These are phyloP conservation scores for Aproaerema taeniolella DNA, from an alignment of 2,888 invertebrate species.

Conservation along the genomic window DNA sequence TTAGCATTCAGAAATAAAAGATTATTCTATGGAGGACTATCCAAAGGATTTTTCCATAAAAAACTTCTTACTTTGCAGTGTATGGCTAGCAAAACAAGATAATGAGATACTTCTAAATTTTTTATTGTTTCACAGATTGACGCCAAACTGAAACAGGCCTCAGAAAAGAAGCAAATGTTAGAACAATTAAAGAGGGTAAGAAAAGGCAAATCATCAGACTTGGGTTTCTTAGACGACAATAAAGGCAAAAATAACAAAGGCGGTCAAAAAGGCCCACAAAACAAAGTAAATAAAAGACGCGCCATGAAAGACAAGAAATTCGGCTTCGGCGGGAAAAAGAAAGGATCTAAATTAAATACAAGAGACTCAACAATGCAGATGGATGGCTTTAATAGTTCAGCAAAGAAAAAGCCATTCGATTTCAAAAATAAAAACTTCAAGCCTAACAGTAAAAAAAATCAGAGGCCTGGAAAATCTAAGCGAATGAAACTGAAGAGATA, in stretches of 20 bases:
- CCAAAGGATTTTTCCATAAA: too few relatives aligned
- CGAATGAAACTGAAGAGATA: conserved; percentile 56
- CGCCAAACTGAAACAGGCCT: conserved; percentile 88
- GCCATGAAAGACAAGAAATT: conserved; percentile 89
- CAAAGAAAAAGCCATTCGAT: conserved; percentile 51
- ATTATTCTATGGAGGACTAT: too few relatives aligned
- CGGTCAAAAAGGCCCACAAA: conserved; percentile 40
- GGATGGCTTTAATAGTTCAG: conserved; percentile 73
- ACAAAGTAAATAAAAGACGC: conserved; percentile 65
- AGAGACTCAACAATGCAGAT: conserved; percentile 85
- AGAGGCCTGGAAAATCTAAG: conserved; percentile 77
- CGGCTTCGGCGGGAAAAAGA: conserved; percentile 97
- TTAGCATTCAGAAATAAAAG: too few relatives aligned
- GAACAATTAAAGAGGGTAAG: conserved; percentile 96
- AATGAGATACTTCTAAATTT: too few relatives aligned
- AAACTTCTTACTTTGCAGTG: too few relatives aligned
- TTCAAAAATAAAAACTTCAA: conserved; percentile 61
- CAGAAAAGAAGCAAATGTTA: conserved; percentile 93
- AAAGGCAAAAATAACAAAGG: conserved; percentile 45
- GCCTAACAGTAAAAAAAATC: conserved; percentile 47
- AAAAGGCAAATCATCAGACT: conserved; percentile 85
- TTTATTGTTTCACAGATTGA: conserved; percentile 79
- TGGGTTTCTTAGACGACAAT: conserved; percentile 87
- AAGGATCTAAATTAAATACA: conserved; percentile 91
- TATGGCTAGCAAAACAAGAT: too few relatives aligned